Evolutionary conservation across 1,140 invertebrate genomes (phyloP).

Genomic region (Drosophila jambulina): DNA sequence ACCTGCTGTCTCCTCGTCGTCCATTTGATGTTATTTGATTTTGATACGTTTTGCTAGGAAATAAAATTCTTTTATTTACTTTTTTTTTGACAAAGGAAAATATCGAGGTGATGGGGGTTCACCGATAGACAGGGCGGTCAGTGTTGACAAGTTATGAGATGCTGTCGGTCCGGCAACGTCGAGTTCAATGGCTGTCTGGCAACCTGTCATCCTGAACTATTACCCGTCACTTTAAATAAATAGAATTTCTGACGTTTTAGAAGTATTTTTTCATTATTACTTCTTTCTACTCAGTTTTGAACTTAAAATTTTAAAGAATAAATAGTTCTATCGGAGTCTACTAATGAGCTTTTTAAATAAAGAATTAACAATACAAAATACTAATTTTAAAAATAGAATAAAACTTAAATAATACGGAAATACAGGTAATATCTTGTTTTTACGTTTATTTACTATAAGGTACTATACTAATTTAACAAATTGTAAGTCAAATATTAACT

Average conservation of each 20-base stretch:
- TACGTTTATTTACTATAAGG: no score
- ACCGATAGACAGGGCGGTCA: constrained; percentile 7
- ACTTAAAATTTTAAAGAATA: neutral
- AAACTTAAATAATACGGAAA: no score
- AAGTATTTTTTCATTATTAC: no score
- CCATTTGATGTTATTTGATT: constrained; percentile 47
- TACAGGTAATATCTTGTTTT: no score
- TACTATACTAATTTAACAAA: no score
- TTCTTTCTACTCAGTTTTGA: neutral
- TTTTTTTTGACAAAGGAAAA: constrained; percentile 47
- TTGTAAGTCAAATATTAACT: no score
- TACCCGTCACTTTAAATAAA: no score
- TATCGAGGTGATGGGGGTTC: constrained; percentile 8
- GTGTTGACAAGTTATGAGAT: neutral
- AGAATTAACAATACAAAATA: no score
- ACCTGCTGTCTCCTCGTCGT: constrained; percentile 67
- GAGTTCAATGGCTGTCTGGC: neutral
- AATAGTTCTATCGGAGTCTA: neutral
- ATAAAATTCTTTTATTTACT: constrained; percentile 13
- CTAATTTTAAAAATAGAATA: no score
- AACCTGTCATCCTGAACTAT: neutral
- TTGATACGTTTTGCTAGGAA: constrained; percentile 3
- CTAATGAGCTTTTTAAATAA: no score
- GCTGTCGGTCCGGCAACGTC: neutral
- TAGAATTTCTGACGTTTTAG: no score